Conservation (phyloP, 2,888 invertebrate species). For the Cephus pulcher region DNA sequence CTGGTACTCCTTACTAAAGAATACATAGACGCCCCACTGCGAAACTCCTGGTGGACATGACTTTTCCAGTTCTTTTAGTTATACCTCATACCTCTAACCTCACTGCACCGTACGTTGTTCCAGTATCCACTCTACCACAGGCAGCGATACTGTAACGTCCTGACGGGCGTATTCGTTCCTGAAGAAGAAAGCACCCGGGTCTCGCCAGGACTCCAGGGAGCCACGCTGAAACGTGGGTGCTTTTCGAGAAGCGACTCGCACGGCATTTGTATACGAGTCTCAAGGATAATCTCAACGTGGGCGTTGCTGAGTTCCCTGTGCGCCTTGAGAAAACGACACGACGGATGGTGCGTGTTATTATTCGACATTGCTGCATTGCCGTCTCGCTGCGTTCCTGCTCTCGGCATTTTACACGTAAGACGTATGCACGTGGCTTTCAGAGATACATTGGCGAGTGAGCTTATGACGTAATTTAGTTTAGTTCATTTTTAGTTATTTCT, state of each 20-base stretch:
- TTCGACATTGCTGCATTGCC: background rate
- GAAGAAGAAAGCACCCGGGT: background rate
- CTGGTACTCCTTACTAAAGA: background rate
- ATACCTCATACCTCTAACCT: background rate
- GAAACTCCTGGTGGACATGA: background rate
- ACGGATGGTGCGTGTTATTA: background rate
- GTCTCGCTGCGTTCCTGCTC: background rate
- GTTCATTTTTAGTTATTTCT: background rate
- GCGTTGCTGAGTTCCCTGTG: background rate
- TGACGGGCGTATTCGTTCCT: background rate
- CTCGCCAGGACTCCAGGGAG: background rate
- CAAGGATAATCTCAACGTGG: background rate
- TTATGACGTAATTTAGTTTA: background rate
- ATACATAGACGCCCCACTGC: background rate
- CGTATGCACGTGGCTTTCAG: background rate
- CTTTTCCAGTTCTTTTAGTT: background rate
- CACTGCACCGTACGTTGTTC: background rate
- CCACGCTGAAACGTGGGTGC: background rate
- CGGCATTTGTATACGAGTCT: background rate
- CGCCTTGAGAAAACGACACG: background rate
- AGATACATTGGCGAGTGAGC: background rate
- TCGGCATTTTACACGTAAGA: background rate
- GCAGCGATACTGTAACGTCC: background rate
- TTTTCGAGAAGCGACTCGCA: background rate
- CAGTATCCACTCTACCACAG: background rate